Conservation (phyloP, 2,113 vertebrate genomes). For the Nycticebus coucang region DNA sequence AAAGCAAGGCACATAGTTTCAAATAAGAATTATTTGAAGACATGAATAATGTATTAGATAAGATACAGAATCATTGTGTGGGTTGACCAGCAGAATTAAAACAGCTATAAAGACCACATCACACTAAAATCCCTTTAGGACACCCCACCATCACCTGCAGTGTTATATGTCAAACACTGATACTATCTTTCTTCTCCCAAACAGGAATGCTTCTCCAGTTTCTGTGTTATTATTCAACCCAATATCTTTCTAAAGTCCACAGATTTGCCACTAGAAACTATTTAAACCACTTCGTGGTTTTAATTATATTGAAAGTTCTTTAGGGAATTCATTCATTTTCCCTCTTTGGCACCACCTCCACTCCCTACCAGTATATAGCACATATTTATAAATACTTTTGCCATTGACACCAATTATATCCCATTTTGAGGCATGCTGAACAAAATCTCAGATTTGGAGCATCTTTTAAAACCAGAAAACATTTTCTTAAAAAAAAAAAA, state of each 20-base stretch:
- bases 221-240: neutral
- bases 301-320: slow-evolving; percentile 3
- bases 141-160: neutral
- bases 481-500: neutral
- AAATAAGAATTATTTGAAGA: neutral
- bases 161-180: neutral
- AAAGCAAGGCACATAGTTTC: neutral
- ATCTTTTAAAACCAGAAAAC: neutral
- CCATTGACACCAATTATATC: neutral
- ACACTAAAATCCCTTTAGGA: neutral
- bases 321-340: neutral
- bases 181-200: neutral
- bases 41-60: neutral
- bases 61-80: neutral
- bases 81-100: neutral
- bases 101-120: neutral
- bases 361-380: neutral
- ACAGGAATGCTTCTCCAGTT: neutral
- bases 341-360: neutral
- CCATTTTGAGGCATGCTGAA: neutral
- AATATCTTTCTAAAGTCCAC: neutral
- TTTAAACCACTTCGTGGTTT: neutral
- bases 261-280: neutral
- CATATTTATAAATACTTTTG: neutral
- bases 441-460: neutral